These are phyloP conservation scores for Coregonus suidteri DNA, from an alignment of 2,797 vertebrate genomes.

Conservation along the genomic window DNA sequence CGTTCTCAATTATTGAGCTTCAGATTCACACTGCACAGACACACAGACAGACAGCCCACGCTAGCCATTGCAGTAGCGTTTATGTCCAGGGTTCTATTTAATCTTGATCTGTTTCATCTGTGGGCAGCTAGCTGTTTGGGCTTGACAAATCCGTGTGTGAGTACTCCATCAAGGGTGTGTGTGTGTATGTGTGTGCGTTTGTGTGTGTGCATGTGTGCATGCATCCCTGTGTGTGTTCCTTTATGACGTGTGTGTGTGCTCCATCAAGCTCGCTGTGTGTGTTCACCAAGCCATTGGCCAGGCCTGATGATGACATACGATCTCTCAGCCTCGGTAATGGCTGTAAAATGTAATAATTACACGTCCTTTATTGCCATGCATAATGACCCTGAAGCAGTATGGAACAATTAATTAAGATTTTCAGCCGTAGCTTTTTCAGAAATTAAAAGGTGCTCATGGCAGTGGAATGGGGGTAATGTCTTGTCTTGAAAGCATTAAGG, in stretches of 20 bases:
- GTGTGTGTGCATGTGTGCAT: not conserved
- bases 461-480: slow-evolving; percentile 91
- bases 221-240: not conserved
- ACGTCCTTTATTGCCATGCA: slow-evolving; percentile 99
- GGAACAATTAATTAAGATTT: slow-evolving; percentile 99
- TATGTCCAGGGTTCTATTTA: slow-evolving; percentile 93
- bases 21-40: not conserved
- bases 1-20: not conserved
- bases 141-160: slow-evolving; percentile 76
- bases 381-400: slow-evolving; percentile 99
- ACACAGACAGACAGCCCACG: slow-evolving; percentile 47
- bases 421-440: slow-evolving; percentile 97
- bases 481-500: slow-evolving; percentile 90
- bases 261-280: slow-evolving; percentile 85
- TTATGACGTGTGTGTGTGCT: slow-evolving; percentile 76
- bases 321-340: slow-evolving; percentile 99
- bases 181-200: not conserved
- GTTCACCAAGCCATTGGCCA: slow-evolving; percentile 93
- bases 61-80: slow-evolving; percentile 74
- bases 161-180: not conserved
- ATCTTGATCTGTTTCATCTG: slow-evolving; percentile 98
- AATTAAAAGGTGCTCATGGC: slow-evolving; percentile 91
- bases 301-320: slow-evolving; percentile 99
- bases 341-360: slow-evolving; percentile 99
- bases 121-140: slow-evolving; percentile 89